Base-by-base conservation (phyloP, 2,797 vertebrate species). In the Crypturellus tataupa region DNA sequence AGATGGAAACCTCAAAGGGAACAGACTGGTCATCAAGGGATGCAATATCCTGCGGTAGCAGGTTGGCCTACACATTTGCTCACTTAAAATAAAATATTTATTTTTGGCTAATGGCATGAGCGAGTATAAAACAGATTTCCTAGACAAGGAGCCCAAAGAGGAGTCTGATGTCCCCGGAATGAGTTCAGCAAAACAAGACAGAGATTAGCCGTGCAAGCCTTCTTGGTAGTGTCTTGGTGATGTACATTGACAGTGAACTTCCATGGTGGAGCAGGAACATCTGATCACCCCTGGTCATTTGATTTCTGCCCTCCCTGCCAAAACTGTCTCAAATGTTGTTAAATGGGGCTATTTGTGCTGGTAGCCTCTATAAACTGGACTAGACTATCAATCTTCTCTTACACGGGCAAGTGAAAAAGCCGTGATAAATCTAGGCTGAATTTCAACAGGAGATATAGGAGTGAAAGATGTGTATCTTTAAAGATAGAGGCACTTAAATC, bases 311-410 rank as follows among this genome's bases (percentile, higher is more conserved):
- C 62, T 62, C 78, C 53, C 70, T 3, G 5, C 58, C 59, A 40
- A 44, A 93, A 67, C 82, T 93, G 92, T 93, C 94, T 81, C 42
- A 63, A 31, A 0, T 17, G 64, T n/a, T 95, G 91, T 91, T 95
- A 95, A 96, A 97, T 93, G 80, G 85, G 70, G 63, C 80, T 89
- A 81, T 95, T 96, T 93, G 56, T 0, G 0, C 81, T 93, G 91
- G 87, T 95, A 80, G 91, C 85, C 93, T 93, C 92, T 94, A 88
- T 72, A 93, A 95, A 89, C 63, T 49, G 80, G 67, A 84, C 72
- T 37, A 81, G 70, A 91, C 80, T 49, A 96, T 97, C 91, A 95
- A 89, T 95, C 93, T 92, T 93, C 62, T 80, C 70, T 73, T 91
- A 80, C 91, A 93, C 16, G 49, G 85, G 70, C 77, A 89, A 91